These are phyloP conservation scores for Drosophila bifasciata DNA, from an alignment of 1,140 invertebrate genomes.

Conservation along the genomic window DNA sequence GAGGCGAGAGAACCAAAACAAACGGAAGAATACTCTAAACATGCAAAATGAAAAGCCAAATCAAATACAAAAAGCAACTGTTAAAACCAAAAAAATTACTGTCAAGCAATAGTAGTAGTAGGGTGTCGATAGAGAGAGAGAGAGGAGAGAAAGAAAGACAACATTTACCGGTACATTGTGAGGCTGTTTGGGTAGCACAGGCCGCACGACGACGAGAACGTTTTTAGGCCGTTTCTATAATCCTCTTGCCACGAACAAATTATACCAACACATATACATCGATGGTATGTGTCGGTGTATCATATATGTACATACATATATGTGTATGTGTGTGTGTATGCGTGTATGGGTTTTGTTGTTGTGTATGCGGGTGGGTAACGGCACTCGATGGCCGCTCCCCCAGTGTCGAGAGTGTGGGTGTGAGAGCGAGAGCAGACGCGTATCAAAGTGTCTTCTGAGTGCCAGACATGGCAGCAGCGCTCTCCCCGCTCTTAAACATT, in stretches of 20 bases:
- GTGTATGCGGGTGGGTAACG: constrained; percentile 21
- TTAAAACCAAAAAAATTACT: constrained; percentile 11
- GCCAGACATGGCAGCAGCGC: constrained; percentile 25
- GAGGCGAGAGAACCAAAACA: constrained; percentile 33
- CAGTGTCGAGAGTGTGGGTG: no score
- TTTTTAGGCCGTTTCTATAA: constrained; percentile 73
- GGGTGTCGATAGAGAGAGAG: constrained; percentile 24
- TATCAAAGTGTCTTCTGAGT: constrained; percentile 14
- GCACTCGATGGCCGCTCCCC: constrained; percentile 26
- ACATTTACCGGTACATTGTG: constrained; percentile 81
- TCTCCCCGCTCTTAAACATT: constrained; percentile 13
- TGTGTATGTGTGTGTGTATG: constrained; percentile 25
- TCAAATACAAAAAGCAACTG: not conserved
- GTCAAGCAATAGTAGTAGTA: constrained; percentile 30
- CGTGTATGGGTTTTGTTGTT: constrained; percentile 4
- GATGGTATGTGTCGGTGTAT: constrained; percentile 13
- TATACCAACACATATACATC: constrained; percentile 41
- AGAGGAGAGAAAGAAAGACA: constrained; percentile 30
- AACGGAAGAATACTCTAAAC: constrained; percentile 2
- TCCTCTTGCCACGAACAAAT: constrained; percentile 56
- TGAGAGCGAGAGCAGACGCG: constrained; percentile 7
- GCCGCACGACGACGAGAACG: constrained; percentile 79
- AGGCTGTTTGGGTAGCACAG: constrained; percentile 78
- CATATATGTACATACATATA: no score
- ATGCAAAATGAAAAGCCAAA: not conserved